Evolutionary conservation across 2,797 vertebrate species (phyloP).

Genomic region (Poeciliopsis turneri): DNA sequence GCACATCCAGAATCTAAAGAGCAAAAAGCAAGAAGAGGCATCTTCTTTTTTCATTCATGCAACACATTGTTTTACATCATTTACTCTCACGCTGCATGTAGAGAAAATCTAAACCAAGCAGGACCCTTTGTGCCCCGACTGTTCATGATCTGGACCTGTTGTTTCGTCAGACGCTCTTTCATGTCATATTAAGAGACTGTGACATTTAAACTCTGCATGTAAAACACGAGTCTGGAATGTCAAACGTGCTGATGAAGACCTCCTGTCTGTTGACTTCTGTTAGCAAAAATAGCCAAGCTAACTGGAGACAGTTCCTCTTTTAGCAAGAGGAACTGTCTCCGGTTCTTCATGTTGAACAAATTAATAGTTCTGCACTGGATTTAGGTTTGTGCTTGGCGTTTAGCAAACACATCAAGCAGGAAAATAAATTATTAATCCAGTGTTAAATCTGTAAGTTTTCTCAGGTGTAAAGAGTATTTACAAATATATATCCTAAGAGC

Average conservation of each 20-base stretch:
- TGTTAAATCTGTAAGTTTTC: neutral
- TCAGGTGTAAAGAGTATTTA: neutral
- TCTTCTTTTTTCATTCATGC: neutral
- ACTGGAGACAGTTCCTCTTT: neutral
- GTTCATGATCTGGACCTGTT: slow-evolving; percentile 53
- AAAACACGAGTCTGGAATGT: slow-evolving; percentile 40
- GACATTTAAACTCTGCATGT: slow-evolving; percentile 42
- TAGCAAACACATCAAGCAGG: too few species aligned
- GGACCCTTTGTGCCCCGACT: slow-evolving; percentile 25
- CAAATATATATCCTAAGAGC: neutral
- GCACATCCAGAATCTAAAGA: slow-evolving; percentile 91
- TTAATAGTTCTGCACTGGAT: neutral
- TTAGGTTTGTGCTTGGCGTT: neutral
- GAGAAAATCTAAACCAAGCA: slow-evolving; percentile 32
- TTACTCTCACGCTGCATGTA: neutral
- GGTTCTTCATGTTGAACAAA: neutral
- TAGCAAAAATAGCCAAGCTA: neutral
- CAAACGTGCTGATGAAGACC: slow-evolving; percentile 12
- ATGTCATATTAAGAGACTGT: slow-evolving; percentile 36
- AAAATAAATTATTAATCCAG: neutral
- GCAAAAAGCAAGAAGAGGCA: neutral
- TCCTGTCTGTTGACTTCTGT: slow-evolving; percentile 16
- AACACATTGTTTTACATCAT: neutral
- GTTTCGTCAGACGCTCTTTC: slow-evolving; percentile 55
- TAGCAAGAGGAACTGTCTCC: neutral